Conservation (phyloP, 2,113 vertebrate genomes). For the Vulpes ferrilata region DNA sequence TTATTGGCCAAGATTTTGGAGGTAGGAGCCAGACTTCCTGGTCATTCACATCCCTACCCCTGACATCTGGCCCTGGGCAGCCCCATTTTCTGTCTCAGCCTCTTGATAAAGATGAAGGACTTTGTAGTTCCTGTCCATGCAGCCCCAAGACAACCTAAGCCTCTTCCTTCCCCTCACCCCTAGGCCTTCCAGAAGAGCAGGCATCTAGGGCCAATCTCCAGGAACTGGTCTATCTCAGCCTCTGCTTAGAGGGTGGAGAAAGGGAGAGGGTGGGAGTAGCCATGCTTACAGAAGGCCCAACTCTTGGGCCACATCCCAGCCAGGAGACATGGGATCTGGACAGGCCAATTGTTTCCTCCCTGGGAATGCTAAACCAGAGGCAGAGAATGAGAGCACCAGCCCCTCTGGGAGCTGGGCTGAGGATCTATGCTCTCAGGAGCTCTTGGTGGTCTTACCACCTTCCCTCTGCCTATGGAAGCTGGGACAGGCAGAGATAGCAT, state of each 20-base stretch:
- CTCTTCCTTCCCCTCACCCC: background rate
- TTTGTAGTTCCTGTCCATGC: background rate
- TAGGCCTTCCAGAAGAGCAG: background rate
- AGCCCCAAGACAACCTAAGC: background rate
- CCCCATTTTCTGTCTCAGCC: background rate
- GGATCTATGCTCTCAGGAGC: background rate
- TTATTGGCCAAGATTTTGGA: background rate
- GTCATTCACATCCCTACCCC: background rate
- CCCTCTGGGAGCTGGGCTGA: background rate
- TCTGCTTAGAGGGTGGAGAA: background rate
- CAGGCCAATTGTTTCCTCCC: background rate
- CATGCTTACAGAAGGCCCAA: background rate
- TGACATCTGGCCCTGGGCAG: background rate
- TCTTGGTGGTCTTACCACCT: background rate
- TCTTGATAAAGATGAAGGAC: background rate
- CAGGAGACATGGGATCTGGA: background rate
- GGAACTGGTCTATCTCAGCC: background rate
- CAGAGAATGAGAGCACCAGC: too few species aligned
- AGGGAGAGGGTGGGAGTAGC: background rate
- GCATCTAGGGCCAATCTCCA: too few species aligned
- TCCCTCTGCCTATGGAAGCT: background rate
- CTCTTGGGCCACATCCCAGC: fast-evolving
- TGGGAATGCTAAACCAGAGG: background rate
- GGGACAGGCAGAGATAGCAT: background rate
- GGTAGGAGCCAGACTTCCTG: background rate